Evolutionary conservation across 2,888 invertebrate genomes (phyloP).

Genomic region (Linhomoeus sp.): DNA sequence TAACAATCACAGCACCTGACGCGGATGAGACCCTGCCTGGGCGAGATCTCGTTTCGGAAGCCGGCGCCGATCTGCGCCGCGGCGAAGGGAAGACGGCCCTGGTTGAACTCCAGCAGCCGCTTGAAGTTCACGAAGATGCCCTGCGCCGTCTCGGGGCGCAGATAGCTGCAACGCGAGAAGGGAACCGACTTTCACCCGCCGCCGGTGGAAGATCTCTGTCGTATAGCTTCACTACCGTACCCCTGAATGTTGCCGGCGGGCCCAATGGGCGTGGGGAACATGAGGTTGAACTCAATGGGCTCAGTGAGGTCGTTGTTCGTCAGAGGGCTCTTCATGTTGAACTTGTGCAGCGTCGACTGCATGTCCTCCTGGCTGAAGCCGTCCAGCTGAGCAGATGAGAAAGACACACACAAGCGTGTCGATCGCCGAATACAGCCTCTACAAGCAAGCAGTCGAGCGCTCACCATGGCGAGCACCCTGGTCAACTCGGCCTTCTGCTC

Average conservation of each 20-base stretch:
- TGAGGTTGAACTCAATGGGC: constrained; percentile 92
- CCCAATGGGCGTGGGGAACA: constrained; percentile 95
- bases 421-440: too few species aligned
- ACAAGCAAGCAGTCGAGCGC: too few species aligned
- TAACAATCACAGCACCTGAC: constrained; percentile 38
- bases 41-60: constrained; percentile 97
- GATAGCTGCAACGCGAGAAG: constrained; percentile 39
- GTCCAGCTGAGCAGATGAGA: constrained; percentile 42
- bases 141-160: constrained; percentile 96
- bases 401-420: too few species aligned
- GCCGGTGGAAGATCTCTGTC: too few species aligned
- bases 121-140: constrained; percentile 99
- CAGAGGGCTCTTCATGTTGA: constrained; percentile 76
- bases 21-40: constrained; percentile 75
- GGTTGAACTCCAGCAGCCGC: constrained; percentile 84
- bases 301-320: constrained; percentile 82
- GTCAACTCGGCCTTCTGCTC: constrained; percentile 49
- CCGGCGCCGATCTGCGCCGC: constrained; percentile 96
- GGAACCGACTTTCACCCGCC: too few species aligned
- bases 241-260: constrained; percentile 84
- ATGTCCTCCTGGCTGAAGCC: constrained; percentile 77
- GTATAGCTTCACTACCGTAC: constrained; percentile 26
- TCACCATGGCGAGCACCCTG: constrained; percentile 51
- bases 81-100: constrained; percentile 83
- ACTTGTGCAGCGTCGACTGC: constrained; percentile 60